Evolutionary conservation across 2,113 vertebrate genomes (phyloP).

Genomic region (Chauna torquata): DNA sequence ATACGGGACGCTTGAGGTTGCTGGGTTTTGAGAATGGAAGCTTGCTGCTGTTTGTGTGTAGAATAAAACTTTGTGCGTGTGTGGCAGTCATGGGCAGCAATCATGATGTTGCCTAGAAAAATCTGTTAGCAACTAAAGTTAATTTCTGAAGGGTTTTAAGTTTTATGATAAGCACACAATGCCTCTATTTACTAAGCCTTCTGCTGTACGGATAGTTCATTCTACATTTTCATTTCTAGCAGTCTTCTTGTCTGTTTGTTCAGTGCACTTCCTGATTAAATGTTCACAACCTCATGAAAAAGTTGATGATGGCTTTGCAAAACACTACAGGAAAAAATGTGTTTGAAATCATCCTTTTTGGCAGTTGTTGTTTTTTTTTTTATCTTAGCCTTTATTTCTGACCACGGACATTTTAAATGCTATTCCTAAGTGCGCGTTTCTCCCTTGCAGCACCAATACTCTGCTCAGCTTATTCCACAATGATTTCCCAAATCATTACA

Average conservation of each 20-base stretch:
- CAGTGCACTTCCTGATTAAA: not conserved
- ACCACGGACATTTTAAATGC: not conserved
- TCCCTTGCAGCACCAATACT: not conserved
- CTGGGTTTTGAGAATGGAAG: not conserved
- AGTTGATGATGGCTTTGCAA: not conserved
- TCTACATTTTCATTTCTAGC: not conserved
- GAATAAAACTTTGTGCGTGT: not conserved
- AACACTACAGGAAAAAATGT: not conserved
- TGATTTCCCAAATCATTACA: not conserved
- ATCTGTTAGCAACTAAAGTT: not conserved
- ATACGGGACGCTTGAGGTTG: not conserved
- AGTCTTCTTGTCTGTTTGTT: not conserved
- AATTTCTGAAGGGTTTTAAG: not conserved
- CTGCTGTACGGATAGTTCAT: not conserved
- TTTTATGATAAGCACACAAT: not conserved
- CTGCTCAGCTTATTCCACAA: slow-evolving; percentile 17
- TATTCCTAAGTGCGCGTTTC: not conserved
- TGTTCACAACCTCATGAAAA: not conserved
- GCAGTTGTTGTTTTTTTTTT: not conserved
- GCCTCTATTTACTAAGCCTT: not conserved
- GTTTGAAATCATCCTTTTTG: not conserved
- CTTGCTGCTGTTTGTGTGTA: not conserved
- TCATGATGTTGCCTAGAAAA: not conserved
- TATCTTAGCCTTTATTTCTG: not conserved
- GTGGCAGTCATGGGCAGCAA: not conserved